Evolutionary conservation across 2,888 invertebrate genomes (phyloP), one percentile per base, ranked within the genome.

Genomic region (Lordiphosa andalusiaca): DNA sequence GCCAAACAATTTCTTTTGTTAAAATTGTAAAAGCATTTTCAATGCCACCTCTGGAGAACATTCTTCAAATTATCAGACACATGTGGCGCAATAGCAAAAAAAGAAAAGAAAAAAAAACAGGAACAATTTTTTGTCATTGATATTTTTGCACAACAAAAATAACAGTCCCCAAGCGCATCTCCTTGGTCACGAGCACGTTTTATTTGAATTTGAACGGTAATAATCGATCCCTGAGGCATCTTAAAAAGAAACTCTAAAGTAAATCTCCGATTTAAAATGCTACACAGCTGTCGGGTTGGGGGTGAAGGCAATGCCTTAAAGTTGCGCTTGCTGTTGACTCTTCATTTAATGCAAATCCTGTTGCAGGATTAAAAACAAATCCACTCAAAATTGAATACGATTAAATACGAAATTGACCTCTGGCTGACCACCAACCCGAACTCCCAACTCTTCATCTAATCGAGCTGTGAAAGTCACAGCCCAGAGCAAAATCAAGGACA

Each of bases 141-240:
- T 9, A 30, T 35, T 2, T 36, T 36, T 36, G 47, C 47, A 39
- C 35, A 49, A 23, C 46, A 39, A 13, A 30, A 44, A n/a, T 38
- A 19, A 36, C 23, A 33, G 35, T 36, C 46, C 46, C 44, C 53
- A 53, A 25, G 52, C 38, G 40, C 13, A 13, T 35, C 30, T 33
- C 13, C 36, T 35, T 12, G 53, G 48, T 42, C 62, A 44, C 71
- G 78, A 78, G 84, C 88, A 88, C 88, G 88, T 88, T 88, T 87
- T 84, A 86, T 88, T 82, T 83, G 88, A 86, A 80, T 88, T 89
- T 88, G 88, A 89, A 87, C 84, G 87, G 86, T 84, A 88, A 89
- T 89, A 89, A 89, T 89, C 88, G 88, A 88, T 89, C 89, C 88
- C 89, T 73, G 84, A 81, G 88, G 89, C 88, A 87, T 86, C 88